These are phyloP conservation scores for Oncorhynchus masou DNA, from an alignment of 2,113 vertebrate genomes.

Conservation along the genomic window DNA sequence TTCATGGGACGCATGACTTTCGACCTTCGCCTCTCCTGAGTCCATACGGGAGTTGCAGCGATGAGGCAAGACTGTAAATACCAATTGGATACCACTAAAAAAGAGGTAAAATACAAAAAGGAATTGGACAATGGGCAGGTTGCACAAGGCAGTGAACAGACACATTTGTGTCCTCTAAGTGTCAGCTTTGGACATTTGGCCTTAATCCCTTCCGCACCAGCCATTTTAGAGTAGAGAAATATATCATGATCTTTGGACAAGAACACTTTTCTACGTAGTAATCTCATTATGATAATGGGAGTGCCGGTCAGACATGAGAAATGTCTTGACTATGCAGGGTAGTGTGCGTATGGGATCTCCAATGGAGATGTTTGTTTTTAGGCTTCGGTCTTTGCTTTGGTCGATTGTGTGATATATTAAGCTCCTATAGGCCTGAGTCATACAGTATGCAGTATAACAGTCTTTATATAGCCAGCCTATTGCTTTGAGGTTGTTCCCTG, in stretches of 20 bases:
- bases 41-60: too few species aligned
- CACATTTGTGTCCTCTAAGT: too few species aligned
- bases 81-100: too few species aligned
- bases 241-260: neutral
- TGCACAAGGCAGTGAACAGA: neutral
- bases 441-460: too few species aligned
- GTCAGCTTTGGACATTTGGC: neutral
- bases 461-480: too few species aligned
- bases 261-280: neutral
- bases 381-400: neutral
- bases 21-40: too few species aligned
- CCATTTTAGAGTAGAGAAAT: neutral
- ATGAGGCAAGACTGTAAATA: too few species aligned
- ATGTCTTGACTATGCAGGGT: neutral
- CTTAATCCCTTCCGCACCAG: neutral
- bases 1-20: too few species aligned
- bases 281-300: slow-evolving; percentile 35
- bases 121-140: neutral
- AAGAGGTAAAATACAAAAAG: too few species aligned
- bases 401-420: too few species aligned
- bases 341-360: slow-evolving; percentile 15
- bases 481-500: too few species aligned
- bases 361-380: slow-evolving; percentile 9
- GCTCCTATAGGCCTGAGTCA: too few species aligned
- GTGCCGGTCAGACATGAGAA: slow-evolving; percentile 15